Conservation (phyloP, 35 echinoderm and acorn worm genomes). For the Acanthaster planci region DNA sequence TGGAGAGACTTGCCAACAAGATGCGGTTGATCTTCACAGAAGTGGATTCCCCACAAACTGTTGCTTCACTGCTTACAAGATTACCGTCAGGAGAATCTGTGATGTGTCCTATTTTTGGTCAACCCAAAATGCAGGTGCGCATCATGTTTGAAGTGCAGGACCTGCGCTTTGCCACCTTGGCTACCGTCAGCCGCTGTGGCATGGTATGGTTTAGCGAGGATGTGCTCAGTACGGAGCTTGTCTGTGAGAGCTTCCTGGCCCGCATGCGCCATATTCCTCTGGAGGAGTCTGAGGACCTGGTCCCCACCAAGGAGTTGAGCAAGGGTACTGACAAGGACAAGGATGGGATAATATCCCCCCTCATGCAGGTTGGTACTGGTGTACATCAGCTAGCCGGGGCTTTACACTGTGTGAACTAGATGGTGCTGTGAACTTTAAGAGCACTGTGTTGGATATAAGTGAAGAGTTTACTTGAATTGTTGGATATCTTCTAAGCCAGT, state of each 20-base stretch:
- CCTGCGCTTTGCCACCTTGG: constrained; percentile 90
- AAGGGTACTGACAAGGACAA: constrained; percentile 53
- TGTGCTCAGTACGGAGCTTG: constrained; percentile 92
- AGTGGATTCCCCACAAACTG: no score
- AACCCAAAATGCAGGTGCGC: no score
- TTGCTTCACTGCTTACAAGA: no score
- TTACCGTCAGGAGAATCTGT: no score
- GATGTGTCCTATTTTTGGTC: no score
- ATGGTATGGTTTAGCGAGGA: constrained; percentile 99
- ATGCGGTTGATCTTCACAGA: no score
- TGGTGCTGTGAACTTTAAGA: not conserved
- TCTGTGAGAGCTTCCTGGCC: constrained; percentile 97
- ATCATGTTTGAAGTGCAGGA: constrained; percentile 99
- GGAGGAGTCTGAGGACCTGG: constrained; percentile 81
- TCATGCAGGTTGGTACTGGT: constrained; percentile 87
- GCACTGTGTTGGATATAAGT: not conserved
- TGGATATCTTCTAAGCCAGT: no score
- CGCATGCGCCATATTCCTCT: constrained; percentile 72
- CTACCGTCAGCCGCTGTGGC: constrained; percentile 98
- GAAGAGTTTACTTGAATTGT: not conserved
- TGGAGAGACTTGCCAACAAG: no score
- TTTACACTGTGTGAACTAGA: not conserved
- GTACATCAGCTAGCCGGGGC: no score
- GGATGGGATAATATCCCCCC: constrained; percentile 73
- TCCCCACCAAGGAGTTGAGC: constrained; percentile 6